Conservation (phyloP, 2,797 vertebrate species). For the Thunnus albacares region DNA sequence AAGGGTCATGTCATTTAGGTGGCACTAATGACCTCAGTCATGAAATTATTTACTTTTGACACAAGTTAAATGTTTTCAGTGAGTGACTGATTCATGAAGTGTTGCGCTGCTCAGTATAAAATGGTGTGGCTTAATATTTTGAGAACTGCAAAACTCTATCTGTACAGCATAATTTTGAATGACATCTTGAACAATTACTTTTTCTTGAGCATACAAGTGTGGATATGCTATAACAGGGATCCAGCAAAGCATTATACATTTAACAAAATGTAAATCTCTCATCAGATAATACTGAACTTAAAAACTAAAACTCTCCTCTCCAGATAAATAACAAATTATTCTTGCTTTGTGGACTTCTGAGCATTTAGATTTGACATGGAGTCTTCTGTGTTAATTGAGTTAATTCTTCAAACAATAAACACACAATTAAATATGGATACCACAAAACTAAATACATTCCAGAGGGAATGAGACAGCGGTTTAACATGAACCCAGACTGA, state of each 20-base stretch:
- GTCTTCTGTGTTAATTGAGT: slow-evolving; percentile 2
- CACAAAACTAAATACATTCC: slow-evolving; percentile 26
- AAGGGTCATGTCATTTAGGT: too few species aligned
- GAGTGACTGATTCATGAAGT: too few species aligned
- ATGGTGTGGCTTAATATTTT: too few species aligned
- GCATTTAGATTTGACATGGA: slow-evolving; percentile 12
- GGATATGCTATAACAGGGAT: neutral
- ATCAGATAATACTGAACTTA: neutral
- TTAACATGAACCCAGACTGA: slow-evolving; percentile 23
- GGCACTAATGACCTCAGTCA: too few species aligned
- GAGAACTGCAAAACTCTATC: neutral
- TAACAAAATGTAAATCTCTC: neutral
- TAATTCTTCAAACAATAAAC: slow-evolving; percentile 28
- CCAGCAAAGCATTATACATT: neutral
- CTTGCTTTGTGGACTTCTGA: slow-evolving; percentile 9
- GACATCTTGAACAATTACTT: neutral
- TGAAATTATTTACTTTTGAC: too few species aligned
- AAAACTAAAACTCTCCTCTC: neutral
- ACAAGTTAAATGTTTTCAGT: too few species aligned
- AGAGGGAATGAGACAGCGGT: slow-evolving; percentile 17
- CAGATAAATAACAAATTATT: slow-evolving; percentile 17
- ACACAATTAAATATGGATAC: slow-evolving; percentile 36
- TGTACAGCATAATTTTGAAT: neutral
- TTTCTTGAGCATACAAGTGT: neutral
- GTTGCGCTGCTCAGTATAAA: too few species aligned